Evolutionary conservation across 1,140 invertebrate species (phyloP), one percentile per base, ranked within the genome.

Genomic region (Bombus impatiens): DNA sequence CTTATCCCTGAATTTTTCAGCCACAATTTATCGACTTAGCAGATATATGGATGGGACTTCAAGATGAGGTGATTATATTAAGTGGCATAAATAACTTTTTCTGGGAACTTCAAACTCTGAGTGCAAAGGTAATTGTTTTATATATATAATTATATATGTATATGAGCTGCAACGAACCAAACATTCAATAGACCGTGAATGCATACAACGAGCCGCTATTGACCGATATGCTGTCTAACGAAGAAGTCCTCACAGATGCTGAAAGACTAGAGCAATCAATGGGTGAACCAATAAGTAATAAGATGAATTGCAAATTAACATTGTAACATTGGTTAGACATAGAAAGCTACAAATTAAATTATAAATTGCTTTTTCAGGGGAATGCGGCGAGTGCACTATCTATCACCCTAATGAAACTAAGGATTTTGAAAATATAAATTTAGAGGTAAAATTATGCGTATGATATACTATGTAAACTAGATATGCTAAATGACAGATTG

Each of bases 21-120:
- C 96, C 97, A 1, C 94, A 96, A 62, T 97, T 97, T 91, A 95
- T 95, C 47, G 95, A 96, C 84, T 88, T 97, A 8, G 96, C 96
- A 88, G 92, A 96, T 65, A 95, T 96, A 12, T 97, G 97, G 97
- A 94, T 96, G 15, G 93, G 94, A 28, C 94, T 97, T 88, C 96
- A 97, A 91, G 96, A 97, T 86, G 95, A 96, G 77, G 96, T 96
- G 86, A 95, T 96, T 35, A 92, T 96, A n/a, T 91, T 97, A 65
- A 96, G 96, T n/a, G 95, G 95, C 25, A 94, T 96, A 4, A 96
- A 96, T 87, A 94, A 95, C 5, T 95, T 97, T 8, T 95, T 96
- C 75, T 94, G 93, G 53, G 94, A 95, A 71, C 79, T 97, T 44
- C 93, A 96, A 53, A 89, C 84, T 65, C 91, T 96, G 80, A 95